phyloP scores from a whole-genome alignment of 2,888 invertebrate genomes.

The Agelastica alni region DNA sequence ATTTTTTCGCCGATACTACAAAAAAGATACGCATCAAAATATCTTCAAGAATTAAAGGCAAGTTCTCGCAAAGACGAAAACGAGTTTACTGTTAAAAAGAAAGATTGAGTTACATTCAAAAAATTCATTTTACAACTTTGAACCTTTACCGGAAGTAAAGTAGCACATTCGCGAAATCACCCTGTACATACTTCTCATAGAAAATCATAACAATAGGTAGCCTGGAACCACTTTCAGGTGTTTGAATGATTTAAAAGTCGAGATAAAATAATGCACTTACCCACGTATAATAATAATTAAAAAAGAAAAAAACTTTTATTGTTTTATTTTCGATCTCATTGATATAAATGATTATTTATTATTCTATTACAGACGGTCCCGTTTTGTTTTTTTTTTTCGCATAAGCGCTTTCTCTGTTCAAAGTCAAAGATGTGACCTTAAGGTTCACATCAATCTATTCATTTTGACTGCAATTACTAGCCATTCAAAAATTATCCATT shows the following conservation, averaged over 20 bases:
- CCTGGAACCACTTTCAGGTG: slow-evolving; percentile 22
- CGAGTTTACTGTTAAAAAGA: no score
- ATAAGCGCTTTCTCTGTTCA: slow-evolving; percentile 5
- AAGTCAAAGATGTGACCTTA: background rate
- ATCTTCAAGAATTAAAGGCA: no score
- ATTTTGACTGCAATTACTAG: no score
- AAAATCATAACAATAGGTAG: slow-evolving; percentile 20
- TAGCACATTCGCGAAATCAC: background rate
- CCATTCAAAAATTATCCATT: no score
- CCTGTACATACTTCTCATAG: slow-evolving; percentile 16
- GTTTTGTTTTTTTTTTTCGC: no score
- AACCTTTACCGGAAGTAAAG: slow-evolving; percentile 1
- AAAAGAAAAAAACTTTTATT: slow-evolving; percentile 9
- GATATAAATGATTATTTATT: slow-evolving; percentile 20
- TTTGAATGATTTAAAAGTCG: slow-evolving; percentile 18
- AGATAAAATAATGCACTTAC: slow-evolving; percentile 18
- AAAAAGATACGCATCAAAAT: no score
- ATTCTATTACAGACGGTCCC: slow-evolving; percentile 11
- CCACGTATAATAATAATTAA: slow-evolving; percentile 11
- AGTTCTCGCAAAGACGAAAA: no score
- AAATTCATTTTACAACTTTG: no score
- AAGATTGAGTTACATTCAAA: no score
- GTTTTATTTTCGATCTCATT: slow-evolving; percentile 21
- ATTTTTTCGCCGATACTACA: no score
- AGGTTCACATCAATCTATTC: no score